Base-by-base conservation (phyloP, 2,797 vertebrate genomes). In the Sebastes matsubarae region DNA sequence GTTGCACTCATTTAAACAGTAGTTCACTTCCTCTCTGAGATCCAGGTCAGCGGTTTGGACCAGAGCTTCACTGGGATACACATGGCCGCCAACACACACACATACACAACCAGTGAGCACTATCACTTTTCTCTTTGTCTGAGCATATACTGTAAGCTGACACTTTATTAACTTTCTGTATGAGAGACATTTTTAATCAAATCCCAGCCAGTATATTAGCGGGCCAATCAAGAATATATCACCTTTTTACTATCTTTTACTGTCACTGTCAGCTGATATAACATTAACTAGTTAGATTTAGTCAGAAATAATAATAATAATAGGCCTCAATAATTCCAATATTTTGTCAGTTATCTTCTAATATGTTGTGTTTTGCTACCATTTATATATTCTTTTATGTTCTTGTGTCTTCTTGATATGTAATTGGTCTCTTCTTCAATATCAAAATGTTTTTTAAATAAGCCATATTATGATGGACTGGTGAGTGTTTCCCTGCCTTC, bases 21-120 rank as follows among this genome's bases (percentile, higher is more conserved):
- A 63, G 25, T 65, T 78, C 74, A 71, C 81, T 93, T 94, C 84
- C 89, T 89, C 57, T 68, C 64, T 14, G 4, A 69, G 80, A 83
- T 88, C 77, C 87, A 83, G 82, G 80, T 91, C 87, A 75, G 83
- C 18, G 72, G 59, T 81, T 85, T 88, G 84, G 74, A 77, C 68
- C 36, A 2, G 50, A 77, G n/a, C 52, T 77, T 55, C 38, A 20
- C 69, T 57, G 27, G 24, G 69, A 55, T 20, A 76, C 30, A 61
- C 20, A 9, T 30, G 57, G 61, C 50, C 52, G 61, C 55, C 52
- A 20, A 46, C 0, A 27, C 60, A 24, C 14, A 60, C 30, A 58
- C 1, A 58, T 0, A 58, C 46, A 74, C 79, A 55, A 1, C 5
- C 42, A 66, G 12, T 2, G 1, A 34, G 27, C 25, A 12, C 3